Evolutionary conservation across 2,888 invertebrate species (phyloP).

Genomic region (Andrena minutula): DNA sequence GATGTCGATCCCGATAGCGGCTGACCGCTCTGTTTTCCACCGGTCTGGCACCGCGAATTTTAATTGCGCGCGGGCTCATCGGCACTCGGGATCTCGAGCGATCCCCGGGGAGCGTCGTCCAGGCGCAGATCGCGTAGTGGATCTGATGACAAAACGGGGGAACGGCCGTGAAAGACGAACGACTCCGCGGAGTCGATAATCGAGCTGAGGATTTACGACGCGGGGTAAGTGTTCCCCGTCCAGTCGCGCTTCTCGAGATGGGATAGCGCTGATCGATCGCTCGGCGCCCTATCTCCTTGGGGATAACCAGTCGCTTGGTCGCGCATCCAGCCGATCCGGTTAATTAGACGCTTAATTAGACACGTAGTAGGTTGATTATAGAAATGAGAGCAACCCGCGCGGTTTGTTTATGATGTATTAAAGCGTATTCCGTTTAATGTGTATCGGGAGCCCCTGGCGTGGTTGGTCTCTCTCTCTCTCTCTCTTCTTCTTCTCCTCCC

Average conservation of each 20-base stretch:
- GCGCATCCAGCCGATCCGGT: not conserved
- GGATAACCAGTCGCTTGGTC: conserved; percentile 37
- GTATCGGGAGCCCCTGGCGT: no score
- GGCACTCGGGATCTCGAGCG: not conserved
- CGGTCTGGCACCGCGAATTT: conserved; percentile 57
- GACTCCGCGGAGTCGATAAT: not conserved
- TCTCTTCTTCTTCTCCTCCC: not conserved
- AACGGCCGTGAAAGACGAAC: not conserved
- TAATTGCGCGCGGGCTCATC: conserved; percentile 42
- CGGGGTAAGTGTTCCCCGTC: conserved; percentile 1
- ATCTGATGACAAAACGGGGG: not conserved
- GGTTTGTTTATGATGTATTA: conserved; percentile 46
- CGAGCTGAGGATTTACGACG: not conserved
- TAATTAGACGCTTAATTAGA: conserved; percentile 49
- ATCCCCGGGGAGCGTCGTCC: conserved; percentile 1
- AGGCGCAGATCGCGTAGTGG: not conserved
- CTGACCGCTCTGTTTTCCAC: conserved; percentile 54
- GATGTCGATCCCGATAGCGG: conserved; percentile 62
- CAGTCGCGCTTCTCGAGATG: not conserved
- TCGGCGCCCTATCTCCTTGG: not conserved
- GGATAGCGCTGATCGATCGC: conserved; percentile 24
- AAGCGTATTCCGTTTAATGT: conserved; percentile 21
- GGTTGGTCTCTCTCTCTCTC: not conserved
- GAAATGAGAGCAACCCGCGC: not conserved
- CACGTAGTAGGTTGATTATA: not conserved